Base-by-base conservation (phyloP, 2,888 invertebrate species). In the Cybosia mesomella region DNA sequence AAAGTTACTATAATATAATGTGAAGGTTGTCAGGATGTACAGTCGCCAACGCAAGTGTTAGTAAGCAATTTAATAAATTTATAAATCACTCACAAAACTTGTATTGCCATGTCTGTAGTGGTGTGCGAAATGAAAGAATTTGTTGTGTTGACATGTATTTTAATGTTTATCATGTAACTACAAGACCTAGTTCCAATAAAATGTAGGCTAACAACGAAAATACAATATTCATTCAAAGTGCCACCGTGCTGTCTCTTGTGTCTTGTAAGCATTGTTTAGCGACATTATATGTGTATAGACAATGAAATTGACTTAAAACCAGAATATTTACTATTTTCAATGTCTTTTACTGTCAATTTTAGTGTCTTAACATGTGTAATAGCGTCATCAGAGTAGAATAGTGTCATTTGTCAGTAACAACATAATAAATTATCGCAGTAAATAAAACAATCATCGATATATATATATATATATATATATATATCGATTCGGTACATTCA, bases 81-180 rank as follows among this genome's bases (percentile, higher is more conserved):
- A 22, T 36, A 18, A 64, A 22, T 24, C n/a, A 64, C 71, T 74
- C 62, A 43, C 57, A 80, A 72, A 70, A 68, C 70, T 73, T 64
- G 75, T 70, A 69, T 76, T 58, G 58, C 57, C 66, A 71, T 81
- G 83, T 79, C 67, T 69, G 74, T 77, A 71, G 75, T 88, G 80
- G 88, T 87, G 91, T 92, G 73, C 86, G 85, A 94, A 94, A 94
- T 94, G 93, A 94, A 94, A 94, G 93, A 94, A 87, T 86, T 91
- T 91, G 91, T 91, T 89, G 93, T 94, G 93, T 93, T 92, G 92
- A 92, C 94, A 94, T 94, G 94, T 94, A 93, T 93, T 94, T 80
- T 94, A 94, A 94, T 93, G 93, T 94, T 92, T 85, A 92, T 86
- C 86, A 91, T 93, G 94, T 92, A 91, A 90, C 93, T 94, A 94